Evolutionary conservation across 2,113 vertebrate genomes (phyloP).

Genomic region (Odontesthes bonariensis): DNA sequence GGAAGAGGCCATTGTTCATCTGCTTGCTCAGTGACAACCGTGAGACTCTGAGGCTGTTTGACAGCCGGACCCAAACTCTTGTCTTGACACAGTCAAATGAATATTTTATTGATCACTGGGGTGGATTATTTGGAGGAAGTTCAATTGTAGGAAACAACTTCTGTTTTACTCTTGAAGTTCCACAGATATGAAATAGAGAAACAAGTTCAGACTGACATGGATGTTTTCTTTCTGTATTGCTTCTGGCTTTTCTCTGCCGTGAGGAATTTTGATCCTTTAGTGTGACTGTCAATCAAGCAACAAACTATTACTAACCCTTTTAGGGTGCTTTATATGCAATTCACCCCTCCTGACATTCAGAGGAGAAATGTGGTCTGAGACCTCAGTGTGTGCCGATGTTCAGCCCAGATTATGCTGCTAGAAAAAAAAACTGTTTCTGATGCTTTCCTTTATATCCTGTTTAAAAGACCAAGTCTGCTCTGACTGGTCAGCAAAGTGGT

Average conservation of each 20-base stretch:
- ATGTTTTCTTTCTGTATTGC: neutral
- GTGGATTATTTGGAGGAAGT: conserved; percentile 16
- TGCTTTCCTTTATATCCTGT: no score
- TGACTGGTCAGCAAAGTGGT: no score
- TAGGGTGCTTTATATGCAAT: neutral
- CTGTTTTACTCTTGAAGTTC: neutral
- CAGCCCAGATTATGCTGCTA: no score
- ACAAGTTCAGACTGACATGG: neutral
- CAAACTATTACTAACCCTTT: neutral
- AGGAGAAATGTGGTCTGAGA: neutral
- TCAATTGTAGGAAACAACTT: neutral
- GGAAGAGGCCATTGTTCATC: conserved; percentile 11
- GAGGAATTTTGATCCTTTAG: neutral
- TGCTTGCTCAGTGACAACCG: conserved; percentile 27
- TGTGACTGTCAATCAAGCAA: neutral
- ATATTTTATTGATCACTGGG: conserved; percentile 30
- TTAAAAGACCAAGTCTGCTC: no score
- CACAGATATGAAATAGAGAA: neutral
- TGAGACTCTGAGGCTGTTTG: conserved; percentile 11
- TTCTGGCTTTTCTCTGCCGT: neutral
- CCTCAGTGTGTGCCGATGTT: no score
- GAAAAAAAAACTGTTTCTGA: no score
- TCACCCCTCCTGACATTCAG: neutral
- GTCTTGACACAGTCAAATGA: neutral
- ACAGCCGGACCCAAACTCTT: conserved; percentile 26